Base-by-base conservation (phyloP, 1,140 invertebrate genomes). In the Drosophila truncata region DNA sequence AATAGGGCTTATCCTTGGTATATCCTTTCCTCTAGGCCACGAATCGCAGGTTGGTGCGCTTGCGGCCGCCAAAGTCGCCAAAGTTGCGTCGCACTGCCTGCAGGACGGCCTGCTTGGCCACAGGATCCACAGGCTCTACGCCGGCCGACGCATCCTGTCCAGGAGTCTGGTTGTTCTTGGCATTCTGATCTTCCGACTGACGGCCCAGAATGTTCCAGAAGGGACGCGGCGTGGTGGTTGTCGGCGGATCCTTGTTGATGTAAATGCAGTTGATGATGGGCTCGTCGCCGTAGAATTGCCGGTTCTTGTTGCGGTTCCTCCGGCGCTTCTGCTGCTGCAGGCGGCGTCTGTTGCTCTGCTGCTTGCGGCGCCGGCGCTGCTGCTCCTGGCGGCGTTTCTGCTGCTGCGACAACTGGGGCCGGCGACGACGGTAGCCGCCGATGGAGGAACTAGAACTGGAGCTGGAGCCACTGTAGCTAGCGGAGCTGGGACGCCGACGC, bases 181-280 rank as follows among this genome's bases (percentile, higher is more conserved):
- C 23, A 2, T 23, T 58, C 33, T 57, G n/a, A 10, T 11, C 63
- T 0, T 47, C 52, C 44, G 66, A 71, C 29, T 59, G 70, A 7
- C 91, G 82, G 8, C 91, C 91, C 39, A 92, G 54, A 2, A 92
- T 60, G 33, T 92, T 92, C 91, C 87, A 92, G 82, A 92, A 92
- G 42, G 91, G 91, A 58, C 91, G 91, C 23, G 66, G 52, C 10
- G 91, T 91, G 4, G 91, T 92, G 7, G 84, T 88, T 4, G 85
- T 82, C n/a, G 69, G 46, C 10, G 83, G 76, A 65, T 88, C 84
- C 73, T 91, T 92, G 55, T 91, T 88, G 55, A 92, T 92, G 63
- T 91, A 86, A 25, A 92, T 92, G 82, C 91, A 92, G 31, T 92
- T 92, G 35, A 92, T 78, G 59, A 90, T 74, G 44, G 85, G 82